These are phyloP conservation scores for Coilia nasus DNA, from an alignment of 2,797 vertebrate genomes.

Conservation along the genomic window DNA sequence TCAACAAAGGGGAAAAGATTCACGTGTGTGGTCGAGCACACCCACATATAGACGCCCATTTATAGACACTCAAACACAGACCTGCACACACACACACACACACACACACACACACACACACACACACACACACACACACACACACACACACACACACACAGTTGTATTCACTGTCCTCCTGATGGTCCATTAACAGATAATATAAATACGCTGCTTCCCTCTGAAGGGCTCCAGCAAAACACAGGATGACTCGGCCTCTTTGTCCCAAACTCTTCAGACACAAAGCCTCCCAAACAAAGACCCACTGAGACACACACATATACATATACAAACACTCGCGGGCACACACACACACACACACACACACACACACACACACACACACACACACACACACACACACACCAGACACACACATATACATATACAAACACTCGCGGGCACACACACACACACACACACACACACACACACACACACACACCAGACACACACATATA, in stretches of 20 bases:
- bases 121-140: neutral
- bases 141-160: neutral
- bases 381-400: neutral
- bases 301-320: neutral
- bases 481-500: too few species aligned
- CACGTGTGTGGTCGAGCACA: neutral
- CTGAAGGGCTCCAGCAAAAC: slow-evolving; percentile 38
- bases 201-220: slow-evolving; percentile 46
- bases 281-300: neutral
- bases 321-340: neutral
- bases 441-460: too few species aligned
- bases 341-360: neutral
- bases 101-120: neutral
- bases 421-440: too few species aligned
- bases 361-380: neutral
- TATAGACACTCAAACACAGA: neutral
- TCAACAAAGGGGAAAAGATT: neutral
- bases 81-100: neutral
- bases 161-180: slow-evolving; percentile 13
- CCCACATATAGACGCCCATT: neutral
- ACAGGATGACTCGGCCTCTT: slow-evolving; percentile 31
- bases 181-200: slow-evolving; percentile 29
- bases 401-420: too few species aligned
- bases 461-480: too few species aligned
- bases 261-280: slow-evolving; percentile 11